Evolutionary conservation across 2,113 vertebrate species (phyloP).

Genomic region (Dipodomys spectabilis): DNA sequence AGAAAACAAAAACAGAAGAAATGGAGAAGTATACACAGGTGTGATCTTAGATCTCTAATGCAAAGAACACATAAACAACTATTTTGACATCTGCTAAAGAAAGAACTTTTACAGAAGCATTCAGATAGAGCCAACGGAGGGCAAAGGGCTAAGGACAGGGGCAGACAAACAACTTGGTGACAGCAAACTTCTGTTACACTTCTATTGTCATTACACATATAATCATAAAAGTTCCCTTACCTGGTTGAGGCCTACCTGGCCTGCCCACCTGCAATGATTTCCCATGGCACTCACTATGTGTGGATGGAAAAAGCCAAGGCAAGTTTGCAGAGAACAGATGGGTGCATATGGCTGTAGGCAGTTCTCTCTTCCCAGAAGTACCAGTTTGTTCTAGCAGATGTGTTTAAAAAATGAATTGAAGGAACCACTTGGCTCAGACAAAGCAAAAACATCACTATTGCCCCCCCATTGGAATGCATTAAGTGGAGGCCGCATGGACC

Average conservation of each 20-base stretch:
- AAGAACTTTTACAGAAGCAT: not conserved
- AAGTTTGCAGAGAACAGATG: constrained; percentile 57
- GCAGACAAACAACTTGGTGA: not conserved
- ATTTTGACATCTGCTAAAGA: constrained; percentile 2
- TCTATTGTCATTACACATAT: constrained; percentile 6
- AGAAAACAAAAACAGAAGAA: constrained; percentile 47
- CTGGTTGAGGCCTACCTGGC: not conserved
- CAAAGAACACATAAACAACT: constrained; percentile 20
- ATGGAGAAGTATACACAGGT: not conserved
- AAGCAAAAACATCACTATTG: constrained; percentile 31
- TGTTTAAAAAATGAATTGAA: constrained; percentile 65
- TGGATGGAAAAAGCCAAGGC: constrained; percentile 13
- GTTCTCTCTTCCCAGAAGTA: constrained; percentile 50
- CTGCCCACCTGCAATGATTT: not conserved
- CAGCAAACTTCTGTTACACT: not conserved
- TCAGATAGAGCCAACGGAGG: not conserved
- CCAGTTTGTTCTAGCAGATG: constrained; percentile 58
- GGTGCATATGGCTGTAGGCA: constrained; percentile 7
- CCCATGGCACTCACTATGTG: not conserved
- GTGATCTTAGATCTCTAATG: not conserved
- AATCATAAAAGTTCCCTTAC: not conserved
- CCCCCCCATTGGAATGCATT: not conserved
- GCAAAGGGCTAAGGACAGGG: not conserved
- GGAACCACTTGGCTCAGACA: constrained; percentile 48
- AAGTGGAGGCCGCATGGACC: constrained; percentile 27